Conservation (phyloP, 2,797 vertebrate genomes). For the Anomalospiza imberbis region DNA sequence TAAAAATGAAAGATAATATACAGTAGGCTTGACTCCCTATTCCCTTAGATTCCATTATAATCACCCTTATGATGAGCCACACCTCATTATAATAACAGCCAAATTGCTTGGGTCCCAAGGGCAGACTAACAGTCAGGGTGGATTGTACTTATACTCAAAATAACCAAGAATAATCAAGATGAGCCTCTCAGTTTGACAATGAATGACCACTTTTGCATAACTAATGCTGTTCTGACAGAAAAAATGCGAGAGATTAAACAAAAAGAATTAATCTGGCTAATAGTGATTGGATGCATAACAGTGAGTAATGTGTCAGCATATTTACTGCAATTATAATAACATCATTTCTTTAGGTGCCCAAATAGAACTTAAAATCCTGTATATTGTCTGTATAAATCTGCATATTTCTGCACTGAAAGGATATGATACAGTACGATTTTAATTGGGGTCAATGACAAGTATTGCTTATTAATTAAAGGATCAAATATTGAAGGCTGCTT, state of each 20-base stretch:
- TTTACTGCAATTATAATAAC: background rate
- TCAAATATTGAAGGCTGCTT: background rate
- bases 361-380: background rate
- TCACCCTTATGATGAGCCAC: conserved; percentile 70
- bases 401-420: background rate
- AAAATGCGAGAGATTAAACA: conserved; percentile 58
- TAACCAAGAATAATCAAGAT: conserved; percentile 74
- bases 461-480: background rate
- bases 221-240: conserved; percentile 50
- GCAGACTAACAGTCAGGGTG: conserved; percentile 67
- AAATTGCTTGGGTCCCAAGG: conserved; percentile 75
- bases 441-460: background rate
- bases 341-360: background rate
- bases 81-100: conserved; percentile 75
- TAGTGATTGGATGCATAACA: conserved; percentile 36
- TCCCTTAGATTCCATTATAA: conserved; percentile 71
- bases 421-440: background rate
- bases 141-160: conserved; percentile 75
- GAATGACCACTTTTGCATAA: conserved; percentile 71
- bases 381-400: background rate
- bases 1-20: conserved; percentile 66
- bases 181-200: conserved; percentile 66
- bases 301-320: conserved; percentile 11
- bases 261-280: conserved; percentile 58
- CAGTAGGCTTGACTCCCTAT: conserved; percentile 54